Evolutionary conservation across 2,797 vertebrate species (phyloP).

Genomic region (Phataginus tricuspis): DNA sequence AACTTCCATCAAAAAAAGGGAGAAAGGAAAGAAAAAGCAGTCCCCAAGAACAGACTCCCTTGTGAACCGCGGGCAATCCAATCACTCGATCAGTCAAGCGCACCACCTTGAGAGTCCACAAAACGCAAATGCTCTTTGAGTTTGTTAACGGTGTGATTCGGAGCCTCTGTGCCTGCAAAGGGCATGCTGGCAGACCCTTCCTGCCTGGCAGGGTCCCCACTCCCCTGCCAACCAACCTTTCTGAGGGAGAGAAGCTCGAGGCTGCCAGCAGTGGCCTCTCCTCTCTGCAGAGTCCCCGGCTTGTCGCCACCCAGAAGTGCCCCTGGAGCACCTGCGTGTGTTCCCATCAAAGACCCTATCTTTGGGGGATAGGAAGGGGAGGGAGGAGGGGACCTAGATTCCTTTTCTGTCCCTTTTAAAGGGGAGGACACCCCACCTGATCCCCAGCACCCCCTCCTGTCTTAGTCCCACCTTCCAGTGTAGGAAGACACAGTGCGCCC

Average conservation of each 20-base stretch:
- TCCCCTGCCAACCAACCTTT: not conserved
- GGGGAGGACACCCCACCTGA: too few relatives aligned
- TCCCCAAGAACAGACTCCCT: not conserved
- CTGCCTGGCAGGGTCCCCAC: not conserved
- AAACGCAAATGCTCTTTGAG: not conserved
- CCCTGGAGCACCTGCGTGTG: not conserved
- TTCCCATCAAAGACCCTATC: not conserved
- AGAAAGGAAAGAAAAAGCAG: too few relatives aligned
- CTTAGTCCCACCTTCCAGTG: not conserved
- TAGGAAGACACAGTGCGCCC: too few relatives aligned
- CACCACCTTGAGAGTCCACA: not conserved
- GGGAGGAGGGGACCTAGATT: rapidly evolving
- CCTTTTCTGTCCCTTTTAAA: not conserved
- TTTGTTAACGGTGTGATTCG: rapidly evolving
- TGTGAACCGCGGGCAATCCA: rapidly evolving
- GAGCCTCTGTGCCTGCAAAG: not conserved
- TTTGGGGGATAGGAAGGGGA: not conserved
- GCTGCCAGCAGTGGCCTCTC: too few relatives aligned
- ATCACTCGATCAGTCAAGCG: rapidly evolving
- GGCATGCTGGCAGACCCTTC: rapidly evolving
- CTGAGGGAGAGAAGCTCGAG: not conserved
- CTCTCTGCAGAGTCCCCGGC: not conserved
- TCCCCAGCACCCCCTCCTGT: not conserved
- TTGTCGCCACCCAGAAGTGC: not conserved
- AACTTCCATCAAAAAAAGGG: rapidly evolving